Evolutionary conservation across 1,140 invertebrate species (phyloP).

Genomic region (Homalodisca vitripennis): DNA sequence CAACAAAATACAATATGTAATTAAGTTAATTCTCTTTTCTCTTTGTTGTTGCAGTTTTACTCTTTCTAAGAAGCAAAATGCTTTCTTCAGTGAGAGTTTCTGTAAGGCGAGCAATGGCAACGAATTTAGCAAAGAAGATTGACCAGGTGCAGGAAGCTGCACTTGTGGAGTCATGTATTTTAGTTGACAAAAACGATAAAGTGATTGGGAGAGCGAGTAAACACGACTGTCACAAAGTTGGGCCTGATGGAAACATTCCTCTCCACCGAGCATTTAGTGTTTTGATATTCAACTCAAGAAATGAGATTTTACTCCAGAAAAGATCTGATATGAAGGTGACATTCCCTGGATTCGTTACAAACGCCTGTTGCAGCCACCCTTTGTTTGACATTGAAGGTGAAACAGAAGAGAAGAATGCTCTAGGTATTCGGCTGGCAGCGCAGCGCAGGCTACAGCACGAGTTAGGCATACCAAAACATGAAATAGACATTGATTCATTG

Average conservation of each 20-base stretch:
- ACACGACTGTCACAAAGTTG: conserved; percentile 84
- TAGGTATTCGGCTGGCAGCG: conserved; percentile 79
- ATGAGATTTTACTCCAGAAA: conserved; percentile 85
- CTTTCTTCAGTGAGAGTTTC: not conserved
- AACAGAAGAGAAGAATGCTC: conserved; percentile 69
- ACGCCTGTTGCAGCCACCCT: conserved; percentile 98
- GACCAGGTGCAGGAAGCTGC: conserved; percentile 60
- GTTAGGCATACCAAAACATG: conserved; percentile 57
- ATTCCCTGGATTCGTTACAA: conserved; percentile 84
- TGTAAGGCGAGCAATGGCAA: conserved; percentile 4
- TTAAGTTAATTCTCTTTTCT: not conserved
- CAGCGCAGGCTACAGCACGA: conserved; percentile 85
- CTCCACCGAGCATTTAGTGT: conserved; percentile 97
- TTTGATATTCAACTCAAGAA: conserved; percentile 89
- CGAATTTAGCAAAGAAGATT: conserved; percentile 11
- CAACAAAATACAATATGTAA: too few relatives aligned
- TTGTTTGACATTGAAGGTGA: conserved; percentile 73
- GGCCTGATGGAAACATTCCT: conserved; percentile 60
- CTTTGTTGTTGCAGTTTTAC: not conserved
- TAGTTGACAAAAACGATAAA: conserved; percentile 86
- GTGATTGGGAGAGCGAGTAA: conserved; percentile 83
- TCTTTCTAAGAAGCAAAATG: not conserved
- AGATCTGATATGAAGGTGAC: conserved; percentile 85
- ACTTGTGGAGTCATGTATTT: conserved; percentile 75
- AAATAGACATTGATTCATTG: conserved; percentile 63